Conservation (phyloP, 2,797 vertebrate species). For the Thripadectes ignobilis region DNA sequence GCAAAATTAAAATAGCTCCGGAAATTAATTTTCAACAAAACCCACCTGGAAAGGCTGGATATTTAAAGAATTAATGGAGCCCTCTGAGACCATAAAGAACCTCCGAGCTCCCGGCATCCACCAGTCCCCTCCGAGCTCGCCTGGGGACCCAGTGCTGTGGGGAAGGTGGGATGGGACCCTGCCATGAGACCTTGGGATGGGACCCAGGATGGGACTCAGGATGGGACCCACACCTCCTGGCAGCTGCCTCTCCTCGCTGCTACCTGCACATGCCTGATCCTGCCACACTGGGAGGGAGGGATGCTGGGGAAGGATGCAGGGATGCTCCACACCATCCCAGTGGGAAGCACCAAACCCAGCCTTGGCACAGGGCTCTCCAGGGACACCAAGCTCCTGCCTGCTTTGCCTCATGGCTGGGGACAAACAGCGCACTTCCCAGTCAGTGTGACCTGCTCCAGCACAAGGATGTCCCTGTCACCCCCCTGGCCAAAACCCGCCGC, state of each 20-base stretch:
- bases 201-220: background rate
- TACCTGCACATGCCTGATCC: background rate
- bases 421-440: accelerated
- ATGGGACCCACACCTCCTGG: background rate
- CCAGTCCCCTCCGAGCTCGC: background rate
- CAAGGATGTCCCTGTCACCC: background rate
- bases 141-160: background rate
- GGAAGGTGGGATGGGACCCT: background rate
- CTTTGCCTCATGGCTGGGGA: accelerated
- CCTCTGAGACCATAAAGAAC: slow-evolving; percentile 54
- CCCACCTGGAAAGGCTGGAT: slow-evolving; percentile 80
- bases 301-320: background rate
- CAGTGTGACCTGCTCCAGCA: accelerated
- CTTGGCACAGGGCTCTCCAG: background rate
- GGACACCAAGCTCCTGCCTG: background rate
- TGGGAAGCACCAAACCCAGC: background rate
- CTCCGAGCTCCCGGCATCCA: background rate
- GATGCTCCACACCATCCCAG: background rate
- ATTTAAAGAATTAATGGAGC: slow-evolving; percentile 73
- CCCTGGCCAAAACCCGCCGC: background rate
- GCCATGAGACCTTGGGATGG: background rate
- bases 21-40: slow-evolving; percentile 81
- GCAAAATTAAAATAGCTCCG: slow-evolving; percentile 84
- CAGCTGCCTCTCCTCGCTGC: background rate
- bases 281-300: background rate